phyloP scores from a whole-genome alignment of 2,797 vertebrate genomes.

The Ptychobarbus kaznakovi region DNA sequence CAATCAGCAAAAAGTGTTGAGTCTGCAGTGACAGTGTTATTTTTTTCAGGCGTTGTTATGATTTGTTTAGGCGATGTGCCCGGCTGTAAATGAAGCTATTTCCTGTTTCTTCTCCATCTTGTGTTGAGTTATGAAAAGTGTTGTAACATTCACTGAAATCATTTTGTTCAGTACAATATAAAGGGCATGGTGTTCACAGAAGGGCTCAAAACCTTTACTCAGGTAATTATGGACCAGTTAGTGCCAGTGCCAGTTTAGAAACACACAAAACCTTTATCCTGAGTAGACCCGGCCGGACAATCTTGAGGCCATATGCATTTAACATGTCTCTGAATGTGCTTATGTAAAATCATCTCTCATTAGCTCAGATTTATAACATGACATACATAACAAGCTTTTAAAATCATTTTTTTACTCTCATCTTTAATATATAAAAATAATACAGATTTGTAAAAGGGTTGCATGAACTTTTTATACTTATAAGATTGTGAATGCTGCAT shows the following conservation, averaged over 20 bases:
- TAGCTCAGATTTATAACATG: conserved; percentile 3
- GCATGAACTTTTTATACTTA: conserved; percentile 43
- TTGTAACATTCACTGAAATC: conserved; percentile 32
- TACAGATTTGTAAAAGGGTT: conserved; percentile 21
- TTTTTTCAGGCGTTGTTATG: conserved; percentile 47
- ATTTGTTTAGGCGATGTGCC: conserved; percentile 61
- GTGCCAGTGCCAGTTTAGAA: conserved; percentile 43
- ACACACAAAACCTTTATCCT: conserved; percentile 6
- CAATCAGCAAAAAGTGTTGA: conserved; percentile 51
- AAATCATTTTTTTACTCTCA: conserved; percentile 27
- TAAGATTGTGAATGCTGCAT: conserved; percentile 49
- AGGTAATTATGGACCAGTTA: conserved; percentile 49
- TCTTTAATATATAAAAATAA: neutral
- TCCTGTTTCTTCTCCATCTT: conserved; percentile 46
- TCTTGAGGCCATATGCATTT: conserved; percentile 26
- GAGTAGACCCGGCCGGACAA: conserved; percentile 11
- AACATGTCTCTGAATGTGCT: conserved; percentile 10
- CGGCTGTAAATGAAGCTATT: conserved; percentile 43
- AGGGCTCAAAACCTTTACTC: conserved; percentile 59
- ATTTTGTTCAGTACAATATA: conserved; percentile 22
- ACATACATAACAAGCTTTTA: neutral
- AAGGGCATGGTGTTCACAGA: conserved; percentile 47
- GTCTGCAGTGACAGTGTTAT: conserved; percentile 67
- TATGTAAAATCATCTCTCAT: neutral
- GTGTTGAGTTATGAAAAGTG: conserved; percentile 16